These are phyloP conservation scores for Himalopsyche kuldschensis DNA, from an alignment of 2,888 invertebrate genomes.

Conservation along the genomic window DNA sequence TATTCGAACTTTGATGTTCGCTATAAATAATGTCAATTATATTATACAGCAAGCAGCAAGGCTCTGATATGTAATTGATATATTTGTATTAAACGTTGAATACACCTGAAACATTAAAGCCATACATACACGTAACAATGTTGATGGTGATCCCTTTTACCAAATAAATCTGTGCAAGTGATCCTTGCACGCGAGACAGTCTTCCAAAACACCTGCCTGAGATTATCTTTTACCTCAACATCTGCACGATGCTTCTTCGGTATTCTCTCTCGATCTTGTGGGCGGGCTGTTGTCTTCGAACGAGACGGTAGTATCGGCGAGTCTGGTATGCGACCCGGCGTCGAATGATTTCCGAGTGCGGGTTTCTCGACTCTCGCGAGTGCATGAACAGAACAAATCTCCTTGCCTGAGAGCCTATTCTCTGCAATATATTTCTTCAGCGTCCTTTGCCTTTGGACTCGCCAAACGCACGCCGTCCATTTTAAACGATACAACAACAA, in stretches of 20 bases:
- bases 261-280: background rate
- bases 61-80: too few relatives aligned
- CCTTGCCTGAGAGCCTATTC: background rate
- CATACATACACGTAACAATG: background rate
- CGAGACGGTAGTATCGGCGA: constrained; percentile 6
- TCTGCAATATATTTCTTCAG: background rate
- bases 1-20: too few relatives aligned
- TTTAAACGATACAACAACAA: background rate
- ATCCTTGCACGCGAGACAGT: background rate
- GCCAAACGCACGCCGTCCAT: background rate
- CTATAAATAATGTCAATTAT: too few relatives aligned
- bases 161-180: background rate
- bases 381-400: background rate
- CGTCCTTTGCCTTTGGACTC: constrained; percentile 1
- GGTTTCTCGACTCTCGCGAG: background rate
- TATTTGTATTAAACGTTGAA: background rate
- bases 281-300: background rate
- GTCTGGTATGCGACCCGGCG: constrained; percentile 28
- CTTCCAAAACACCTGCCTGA: background rate
- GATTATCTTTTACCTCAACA: background rate
- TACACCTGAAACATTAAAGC: background rate
- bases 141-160: background rate
- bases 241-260: background rate
- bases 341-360: background rate
- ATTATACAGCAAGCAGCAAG: too few relatives aligned